phyloP scores from a whole-genome alignment of 2,888 invertebrate genomes.

The Perizoma flavofasciatum region DNA sequence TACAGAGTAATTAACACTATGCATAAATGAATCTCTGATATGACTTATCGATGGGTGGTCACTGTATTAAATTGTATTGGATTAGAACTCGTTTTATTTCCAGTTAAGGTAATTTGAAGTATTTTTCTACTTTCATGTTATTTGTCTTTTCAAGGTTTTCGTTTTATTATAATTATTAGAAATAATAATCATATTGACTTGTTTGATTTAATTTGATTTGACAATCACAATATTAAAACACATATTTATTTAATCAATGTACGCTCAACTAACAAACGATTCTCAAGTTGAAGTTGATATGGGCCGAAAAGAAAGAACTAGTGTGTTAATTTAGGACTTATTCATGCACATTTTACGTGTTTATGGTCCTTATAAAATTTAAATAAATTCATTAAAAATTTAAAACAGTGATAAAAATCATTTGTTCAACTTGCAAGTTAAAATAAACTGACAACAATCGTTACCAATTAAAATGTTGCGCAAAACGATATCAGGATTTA shows the following conservation, averaged over 20 bases:
- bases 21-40: slow-evolving; percentile 72
- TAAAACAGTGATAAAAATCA: not conserved
- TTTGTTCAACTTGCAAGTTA: no score
- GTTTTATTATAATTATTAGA: not conserved
- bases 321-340: no score
- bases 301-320: no score
- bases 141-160: slow-evolving; percentile 3
- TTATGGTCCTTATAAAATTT: not conserved
- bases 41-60: slow-evolving; percentile 59
- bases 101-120: slow-evolving; percentile 27
- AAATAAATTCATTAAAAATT: not conserved
- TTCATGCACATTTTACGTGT: no score
- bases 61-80: slow-evolving; percentile 53
- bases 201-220: not conserved
- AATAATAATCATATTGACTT: not conserved
- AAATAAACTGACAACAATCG: slow-evolving; percentile 47
- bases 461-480: slow-evolving; percentile 56
- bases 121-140: slow-evolving; percentile 26
- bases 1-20: slow-evolving; percentile 59
- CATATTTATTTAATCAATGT: no score
- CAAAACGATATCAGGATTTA: slow-evolving; percentile 58
- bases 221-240: no score
- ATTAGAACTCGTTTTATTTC: slow-evolving; percentile 23
- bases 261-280: no score
- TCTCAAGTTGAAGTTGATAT: no score